These are phyloP conservation scores for Euleptes europaea DNA, from an alignment of 2,113 vertebrate genomes.

Conservation along the genomic window DNA sequence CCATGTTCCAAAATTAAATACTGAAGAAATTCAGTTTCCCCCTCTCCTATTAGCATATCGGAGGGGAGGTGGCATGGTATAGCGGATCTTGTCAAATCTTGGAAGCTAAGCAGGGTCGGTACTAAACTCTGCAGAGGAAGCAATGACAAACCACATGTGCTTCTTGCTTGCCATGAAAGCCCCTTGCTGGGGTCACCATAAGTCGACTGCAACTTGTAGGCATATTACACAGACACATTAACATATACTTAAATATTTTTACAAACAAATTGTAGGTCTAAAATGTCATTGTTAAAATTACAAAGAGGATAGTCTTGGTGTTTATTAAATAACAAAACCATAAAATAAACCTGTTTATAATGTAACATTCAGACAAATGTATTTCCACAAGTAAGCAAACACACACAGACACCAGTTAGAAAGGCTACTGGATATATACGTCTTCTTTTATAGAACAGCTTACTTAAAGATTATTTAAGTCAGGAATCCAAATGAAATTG, in stretches of 20 bases:
- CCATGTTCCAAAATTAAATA: not conserved
- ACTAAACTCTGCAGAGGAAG: no score
- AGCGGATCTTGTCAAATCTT: no score
- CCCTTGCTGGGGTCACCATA: not conserved
- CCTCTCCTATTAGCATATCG: not conserved
- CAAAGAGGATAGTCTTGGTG: conserved; percentile 17
- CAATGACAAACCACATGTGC: no score
- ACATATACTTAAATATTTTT: no score
- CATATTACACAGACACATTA: no score
- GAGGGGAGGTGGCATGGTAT: no score
- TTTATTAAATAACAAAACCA: conserved; percentile 14
- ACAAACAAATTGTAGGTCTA: conserved; percentile 32
- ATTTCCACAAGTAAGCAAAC: conserved; percentile 23
- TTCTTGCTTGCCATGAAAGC: no score
- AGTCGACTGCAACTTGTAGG: no score
- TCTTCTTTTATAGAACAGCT: conserved; percentile 13
- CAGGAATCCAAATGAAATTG: conserved; percentile 58
- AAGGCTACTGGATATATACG: not conserved
- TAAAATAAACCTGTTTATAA: conserved; percentile 27
- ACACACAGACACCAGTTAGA: not conserved
- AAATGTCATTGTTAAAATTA: conserved; percentile 46
- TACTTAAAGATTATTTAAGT: conserved; percentile 57
- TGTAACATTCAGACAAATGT: not conserved
- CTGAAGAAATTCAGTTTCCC: not conserved
- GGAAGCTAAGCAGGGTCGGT: no score